These are phyloP conservation scores for Phyllostomus discolor DNA, from an alignment of 2,113 vertebrate genomes.

Conservation along the genomic window DNA sequence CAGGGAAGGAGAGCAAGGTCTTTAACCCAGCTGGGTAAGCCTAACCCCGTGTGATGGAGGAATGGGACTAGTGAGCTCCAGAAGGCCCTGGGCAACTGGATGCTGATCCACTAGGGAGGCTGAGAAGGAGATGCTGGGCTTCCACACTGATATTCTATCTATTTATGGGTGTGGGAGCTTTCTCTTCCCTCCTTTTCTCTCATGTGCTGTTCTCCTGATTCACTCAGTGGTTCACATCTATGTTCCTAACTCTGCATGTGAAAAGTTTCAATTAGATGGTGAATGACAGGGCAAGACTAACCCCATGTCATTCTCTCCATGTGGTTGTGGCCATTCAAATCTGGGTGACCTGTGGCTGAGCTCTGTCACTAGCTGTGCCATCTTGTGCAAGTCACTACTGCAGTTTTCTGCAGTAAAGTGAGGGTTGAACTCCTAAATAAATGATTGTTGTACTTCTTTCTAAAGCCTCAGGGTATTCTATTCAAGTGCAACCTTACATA, in stretches of 20 bases:
- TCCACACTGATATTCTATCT: no score
- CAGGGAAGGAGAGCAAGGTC: neutral
- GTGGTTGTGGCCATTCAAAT: neutral
- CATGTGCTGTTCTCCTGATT: neutral
- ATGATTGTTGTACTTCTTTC: no score
- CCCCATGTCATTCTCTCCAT: neutral
- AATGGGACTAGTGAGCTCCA: neutral
- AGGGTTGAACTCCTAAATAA: neutral
- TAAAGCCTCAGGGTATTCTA: neutral
- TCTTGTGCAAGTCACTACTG: neutral
- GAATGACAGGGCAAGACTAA: neutral
- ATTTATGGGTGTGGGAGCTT: neutral
- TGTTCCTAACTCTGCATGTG: neutral
- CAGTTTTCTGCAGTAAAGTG: neutral
- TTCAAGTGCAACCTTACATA: neutral
- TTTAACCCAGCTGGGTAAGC: conserved; percentile 30
- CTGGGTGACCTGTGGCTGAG: neutral
- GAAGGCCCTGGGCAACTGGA: neutral
- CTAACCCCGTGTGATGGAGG: no score
- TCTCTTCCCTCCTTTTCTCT: neutral
- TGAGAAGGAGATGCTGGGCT: neutral
- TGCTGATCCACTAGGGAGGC: neutral
- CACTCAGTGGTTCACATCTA: neutral
- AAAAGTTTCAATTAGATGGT: neutral
- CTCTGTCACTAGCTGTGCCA: neutral